Base-by-base conservation (phyloP, 2,888 invertebrate genomes). In the Thymelicus acteon region DNA sequence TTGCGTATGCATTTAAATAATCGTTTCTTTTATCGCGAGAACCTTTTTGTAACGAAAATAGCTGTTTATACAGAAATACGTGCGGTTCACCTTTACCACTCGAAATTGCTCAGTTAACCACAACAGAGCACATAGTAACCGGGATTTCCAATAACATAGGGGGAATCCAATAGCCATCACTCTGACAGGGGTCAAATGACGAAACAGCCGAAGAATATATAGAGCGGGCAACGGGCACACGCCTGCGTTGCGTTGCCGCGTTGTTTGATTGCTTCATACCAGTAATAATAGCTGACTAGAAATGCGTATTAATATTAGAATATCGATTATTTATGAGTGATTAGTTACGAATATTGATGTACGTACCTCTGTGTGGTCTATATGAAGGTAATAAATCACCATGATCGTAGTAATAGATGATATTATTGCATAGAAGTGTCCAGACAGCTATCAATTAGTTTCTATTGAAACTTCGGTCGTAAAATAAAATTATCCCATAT, bases 111-210 rank as follows among this genome's bases (percentile, higher is more conserved):
- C 82, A 82, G 84, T 84, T 86, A 86, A 86, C 86, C 88, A 82
- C 87, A 87, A 85, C 78, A 80, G 80, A 75, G 79, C 73, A 75
- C 78, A 78, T 81, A 82, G 79, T 79, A 80, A 79, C 78, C 78
- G 84, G 85, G 85, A 87, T 87, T 88, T 85, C 88, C 86, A 87
- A 88, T 87, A 85, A 83, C 75, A 78, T 77, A 82, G 87, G 88
- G 88, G 89, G 86, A 85, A 79, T 82, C 79, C 85, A 87, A 89
- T 88, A 82, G 78, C 77, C 88, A 83, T 82, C 85, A 82, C 79
- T 81, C 85, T 85, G 89, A 87, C 89, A 86, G 86, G 87, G 89
- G 89, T 89, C 85, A 88, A 89, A 85, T 85, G 86, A 85, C 82
- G 74, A 78, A 82, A 82, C 80, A 81, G 79, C 79, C 78, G 74